These are phyloP conservation scores for Eucriotettix oculatus DNA, from an alignment of 2,888 invertebrate genomes.

Conservation along the genomic window DNA sequence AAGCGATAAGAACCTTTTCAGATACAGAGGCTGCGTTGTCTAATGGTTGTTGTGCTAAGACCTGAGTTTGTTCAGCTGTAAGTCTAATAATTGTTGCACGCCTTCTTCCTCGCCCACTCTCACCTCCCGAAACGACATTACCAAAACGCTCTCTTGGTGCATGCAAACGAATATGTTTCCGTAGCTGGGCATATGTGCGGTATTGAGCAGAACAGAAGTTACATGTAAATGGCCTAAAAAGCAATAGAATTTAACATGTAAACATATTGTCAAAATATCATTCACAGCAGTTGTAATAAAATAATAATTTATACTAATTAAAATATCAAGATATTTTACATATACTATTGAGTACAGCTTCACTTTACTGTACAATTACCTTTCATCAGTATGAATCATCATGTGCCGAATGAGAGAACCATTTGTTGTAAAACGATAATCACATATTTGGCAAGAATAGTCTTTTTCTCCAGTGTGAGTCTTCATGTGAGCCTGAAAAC, in stretches of 20 bases:
- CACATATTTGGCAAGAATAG: conserved; percentile 26
- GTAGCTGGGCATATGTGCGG: conserved; percentile 17
- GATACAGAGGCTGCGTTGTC: conserved; percentile 17
- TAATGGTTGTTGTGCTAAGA: conserved; percentile 13
- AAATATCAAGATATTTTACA: not conserved
- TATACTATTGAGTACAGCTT: not conserved
- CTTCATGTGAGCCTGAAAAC: conserved; percentile 12
- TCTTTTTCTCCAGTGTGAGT: conserved; percentile 11
- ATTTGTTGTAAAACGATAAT: conserved; percentile 26
- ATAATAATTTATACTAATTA: not conserved
- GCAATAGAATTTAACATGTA: not conserved
- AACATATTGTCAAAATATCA: too few relatives aligned
- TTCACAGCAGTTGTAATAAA: too few relatives aligned
- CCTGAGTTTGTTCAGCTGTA: conserved; percentile 16
- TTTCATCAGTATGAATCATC: conserved; percentile 28
- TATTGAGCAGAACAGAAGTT: conserved; percentile 19
- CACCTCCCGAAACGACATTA: conserved; percentile 1
- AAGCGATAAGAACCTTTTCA: conserved; percentile 22
- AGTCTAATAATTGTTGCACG: conserved; percentile 12
- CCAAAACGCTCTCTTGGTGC: conserved; percentile 4
- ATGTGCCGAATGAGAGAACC: conserved; percentile 33
- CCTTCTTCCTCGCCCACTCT: conserved; percentile 1
- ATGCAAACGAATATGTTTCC: conserved; percentile 18
- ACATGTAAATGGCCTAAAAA: conserved; percentile 14
- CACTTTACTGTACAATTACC: conserved; percentile 17